Evolutionary conservation across 1,140 invertebrate genomes (phyloP), one percentile per base, ranked within the genome.

Genomic region (Telenomus remus): DNA sequence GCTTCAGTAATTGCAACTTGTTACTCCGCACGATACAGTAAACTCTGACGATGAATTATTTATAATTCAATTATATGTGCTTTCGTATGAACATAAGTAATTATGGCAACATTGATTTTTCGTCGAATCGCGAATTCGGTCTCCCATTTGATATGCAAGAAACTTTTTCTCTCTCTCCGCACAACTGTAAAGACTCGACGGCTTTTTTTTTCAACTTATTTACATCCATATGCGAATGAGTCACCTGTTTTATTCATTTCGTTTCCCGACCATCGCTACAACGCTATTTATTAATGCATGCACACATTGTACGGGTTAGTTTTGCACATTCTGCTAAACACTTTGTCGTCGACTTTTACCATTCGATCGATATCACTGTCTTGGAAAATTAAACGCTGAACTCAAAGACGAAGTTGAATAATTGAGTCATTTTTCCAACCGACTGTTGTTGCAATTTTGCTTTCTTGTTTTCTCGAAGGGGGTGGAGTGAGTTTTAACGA

Each of bases 31-130:
- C 19, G 19, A 27, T 27, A 27, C 6, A 27, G 19, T 27, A 27
- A 27, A 27, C 19, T 27, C 19, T 1, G 19, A 16, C 14, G 1
- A 46, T 63, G 13, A 55, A 55, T 47, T 27, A 49, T 65, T 47
- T 48, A 54, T 39, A n/a, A 37, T 55, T 55, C 55, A 55, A 65
- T 65, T 55, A 42, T 65, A 65, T 49, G 61, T 65, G 47, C 43
- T 37, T 65, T 54, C 47, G 33, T 16, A 42, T 12, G 11, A 35
- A 13, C 34, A 64, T 47, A 27, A 48, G 34, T 34, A 55, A 65
- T 65, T 65, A 42, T 44, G 42, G 51, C 19, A 27, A 27, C 19
- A 27, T 27, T 27, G 19, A 27, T 27, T 27, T 27, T 27, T 27
- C 19, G 19, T 27, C 19, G 19, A n/a, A n/a, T 27, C 2, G 19